phyloP scores from a whole-genome alignment of 1,140 invertebrate genomes.

The Ptiloglossa arizonensis region DNA sequence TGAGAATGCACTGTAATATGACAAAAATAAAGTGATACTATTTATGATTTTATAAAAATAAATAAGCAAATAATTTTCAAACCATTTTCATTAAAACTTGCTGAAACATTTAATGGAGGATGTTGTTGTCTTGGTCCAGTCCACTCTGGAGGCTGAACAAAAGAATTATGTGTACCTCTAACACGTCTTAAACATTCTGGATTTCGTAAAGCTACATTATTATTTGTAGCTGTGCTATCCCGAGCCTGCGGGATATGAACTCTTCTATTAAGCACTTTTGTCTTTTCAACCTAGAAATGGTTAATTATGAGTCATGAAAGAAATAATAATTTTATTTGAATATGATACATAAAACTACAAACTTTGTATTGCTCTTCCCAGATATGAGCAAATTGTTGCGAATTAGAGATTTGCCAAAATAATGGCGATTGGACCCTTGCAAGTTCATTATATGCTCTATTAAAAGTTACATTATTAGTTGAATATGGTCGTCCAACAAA shows the following conservation, averaged over 20 bases:
- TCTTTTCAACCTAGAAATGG: conserved; percentile 66
- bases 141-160: conserved; percentile 71
- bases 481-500: conserved; percentile 70
- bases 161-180: conserved; percentile 67
- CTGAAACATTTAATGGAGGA: conserved; percentile 59
- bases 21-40: conserved; percentile 33
- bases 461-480: conserved; percentile 69
- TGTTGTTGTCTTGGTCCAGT: conserved; percentile 55
- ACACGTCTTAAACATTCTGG: conserved; percentile 72
- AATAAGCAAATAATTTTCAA: conserved; percentile 22
- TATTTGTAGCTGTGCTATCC: conserved; percentile 57
- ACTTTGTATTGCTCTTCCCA: conserved; percentile 74
- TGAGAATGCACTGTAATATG: conserved; percentile 61
- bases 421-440: conserved; percentile 72
- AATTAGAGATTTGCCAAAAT: conserved; percentile 70
- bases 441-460: conserved; percentile 73
- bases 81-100: conserved; percentile 69
- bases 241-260: conserved; percentile 69
- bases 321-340: not conserved
- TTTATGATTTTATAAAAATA: not conserved
- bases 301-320: not conserved
- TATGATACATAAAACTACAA: conserved; percentile 23
- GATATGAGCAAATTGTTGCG: conserved; percentile 67
- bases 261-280: conserved; percentile 68
- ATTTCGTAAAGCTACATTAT: conserved; percentile 53